Evolutionary conservation across 2,113 vertebrate genomes (phyloP).

Genomic region (Dipodomys stephensi): DNA sequence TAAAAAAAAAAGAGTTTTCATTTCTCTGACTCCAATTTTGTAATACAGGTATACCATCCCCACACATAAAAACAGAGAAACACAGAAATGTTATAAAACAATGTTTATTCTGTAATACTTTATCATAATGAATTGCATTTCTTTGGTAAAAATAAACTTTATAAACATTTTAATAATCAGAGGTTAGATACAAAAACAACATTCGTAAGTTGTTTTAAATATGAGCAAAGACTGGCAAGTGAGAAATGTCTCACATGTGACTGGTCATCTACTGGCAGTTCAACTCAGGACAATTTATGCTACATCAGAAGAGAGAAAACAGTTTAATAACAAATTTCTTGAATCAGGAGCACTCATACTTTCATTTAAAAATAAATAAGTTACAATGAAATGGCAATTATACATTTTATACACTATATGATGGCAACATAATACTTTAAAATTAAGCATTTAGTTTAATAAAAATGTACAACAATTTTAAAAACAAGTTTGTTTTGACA

Average conservation of each 20-base stretch:
- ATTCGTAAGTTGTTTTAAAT: conserved; percentile 90
- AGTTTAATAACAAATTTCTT: conserved; percentile 84
- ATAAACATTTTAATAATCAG: conserved; percentile 99
- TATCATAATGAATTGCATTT: conserved; percentile 99
- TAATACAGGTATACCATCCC: background rate
- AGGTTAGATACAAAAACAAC: conserved; percentile 99
- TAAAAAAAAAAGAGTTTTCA: conserved; percentile 32
- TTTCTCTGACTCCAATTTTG: background rate
- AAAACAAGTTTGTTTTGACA: conserved; percentile 85
- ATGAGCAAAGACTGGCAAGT: conserved; percentile 83
- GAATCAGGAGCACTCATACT: conserved; percentile 86
- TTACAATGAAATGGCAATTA: conserved; percentile 91
- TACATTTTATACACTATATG: conserved; percentile 88
- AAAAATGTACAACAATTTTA: conserved; percentile 86
- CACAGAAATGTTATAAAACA: conserved; percentile 92
- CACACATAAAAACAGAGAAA: conserved; percentile 42
- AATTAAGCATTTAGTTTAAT: conserved; percentile 88
- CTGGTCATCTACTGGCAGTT: conserved; percentile 86
- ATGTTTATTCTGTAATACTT: conserved; percentile 99
- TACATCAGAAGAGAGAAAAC: conserved; percentile 84
- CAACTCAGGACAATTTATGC: conserved; percentile 84
- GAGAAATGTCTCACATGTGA: conserved; percentile 81
- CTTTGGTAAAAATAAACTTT: conserved; percentile 99
- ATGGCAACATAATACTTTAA: conserved; percentile 91
- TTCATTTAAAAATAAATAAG: conserved; percentile 91